These are phyloP conservation scores for Anoplius nigerrimus DNA, from an alignment of 2,888 invertebrate species.

Conservation along the genomic window DNA sequence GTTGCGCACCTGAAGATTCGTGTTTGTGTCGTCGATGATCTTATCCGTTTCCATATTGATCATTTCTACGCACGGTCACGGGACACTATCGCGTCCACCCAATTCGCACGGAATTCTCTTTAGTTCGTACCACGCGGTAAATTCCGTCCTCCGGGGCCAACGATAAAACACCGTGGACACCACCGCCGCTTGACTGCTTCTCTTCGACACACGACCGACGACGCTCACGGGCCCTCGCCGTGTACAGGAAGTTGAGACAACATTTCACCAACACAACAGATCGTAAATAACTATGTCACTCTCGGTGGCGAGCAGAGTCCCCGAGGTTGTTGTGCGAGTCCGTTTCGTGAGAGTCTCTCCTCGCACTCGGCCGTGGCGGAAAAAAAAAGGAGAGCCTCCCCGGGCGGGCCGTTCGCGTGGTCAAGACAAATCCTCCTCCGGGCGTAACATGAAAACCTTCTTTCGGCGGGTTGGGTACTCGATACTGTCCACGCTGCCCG, in stretches of 20 bases:
- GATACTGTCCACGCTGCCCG: too few relatives aligned
- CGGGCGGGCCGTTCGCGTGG: too few relatives aligned
- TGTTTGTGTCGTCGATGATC: slow-evolving; percentile 87
- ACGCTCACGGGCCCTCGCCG: slow-evolving; percentile 62
- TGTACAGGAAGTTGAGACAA: slow-evolving; percentile 61
- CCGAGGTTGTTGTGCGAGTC: background rate
- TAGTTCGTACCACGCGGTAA: background rate
- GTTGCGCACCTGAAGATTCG: slow-evolving; percentile 80
- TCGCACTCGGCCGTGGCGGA: background rate
- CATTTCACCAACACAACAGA: slow-evolving; percentile 61
- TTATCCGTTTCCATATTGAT: slow-evolving; percentile 95
- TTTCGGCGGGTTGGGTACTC: too few relatives aligned
- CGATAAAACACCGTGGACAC: slow-evolving; percentile 35
- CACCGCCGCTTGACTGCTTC: slow-evolving; percentile 41
- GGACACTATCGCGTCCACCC: slow-evolving; percentile 14
- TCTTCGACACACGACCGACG: slow-evolving; percentile 35
- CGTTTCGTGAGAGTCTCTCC: too few relatives aligned
- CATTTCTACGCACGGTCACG: slow-evolving; percentile 73
- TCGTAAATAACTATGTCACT: slow-evolving; percentile 58
- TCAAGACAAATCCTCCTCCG: too few relatives aligned
- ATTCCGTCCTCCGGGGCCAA: background rate
- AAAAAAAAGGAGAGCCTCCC: background rate
- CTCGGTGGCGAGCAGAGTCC: background rate
- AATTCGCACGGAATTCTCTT: background rate
- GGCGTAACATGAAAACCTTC: too few relatives aligned